Percentiles rank a stretch among this genome's conserved stretches.
Evolutionary conservation across 2,113 vertebrate genomes (phyloP).

Genomic region (Abramis brama): DNA sequence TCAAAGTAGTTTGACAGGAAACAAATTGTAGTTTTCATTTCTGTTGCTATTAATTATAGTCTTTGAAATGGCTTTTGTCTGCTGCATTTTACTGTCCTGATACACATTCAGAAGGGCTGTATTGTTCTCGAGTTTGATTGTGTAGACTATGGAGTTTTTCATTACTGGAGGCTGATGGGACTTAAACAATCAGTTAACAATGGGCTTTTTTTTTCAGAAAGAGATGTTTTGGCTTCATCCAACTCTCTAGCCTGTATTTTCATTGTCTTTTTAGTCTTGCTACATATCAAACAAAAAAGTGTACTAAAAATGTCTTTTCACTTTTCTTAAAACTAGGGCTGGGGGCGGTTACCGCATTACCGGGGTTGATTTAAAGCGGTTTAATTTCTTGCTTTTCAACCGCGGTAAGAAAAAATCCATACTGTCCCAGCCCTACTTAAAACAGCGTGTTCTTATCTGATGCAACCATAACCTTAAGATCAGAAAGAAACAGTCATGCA

Average conservation of each 20-base stretch:
- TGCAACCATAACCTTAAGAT: neutral
- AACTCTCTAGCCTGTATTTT: neutral
- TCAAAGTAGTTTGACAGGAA: slow-evolving; percentile 19
- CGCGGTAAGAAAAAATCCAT: no score
- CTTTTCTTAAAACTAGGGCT: no score
- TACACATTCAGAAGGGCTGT: neutral
- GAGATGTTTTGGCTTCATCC: neutral
- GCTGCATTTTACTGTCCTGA: slow-evolving; percentile 6
- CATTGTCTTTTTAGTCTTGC: neutral
- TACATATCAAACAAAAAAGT: neutral
- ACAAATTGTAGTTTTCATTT: slow-evolving; percentile 38
- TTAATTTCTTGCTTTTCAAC: no score
- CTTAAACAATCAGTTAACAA: slow-evolving; percentile 20
- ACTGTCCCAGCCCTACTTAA: no score
- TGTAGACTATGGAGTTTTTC: neutral
- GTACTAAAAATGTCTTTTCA: no score
- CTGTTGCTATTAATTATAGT: slow-evolving; percentile 45
- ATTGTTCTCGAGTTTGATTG: neutral
- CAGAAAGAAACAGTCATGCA: neutral
- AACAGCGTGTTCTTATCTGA: no score
- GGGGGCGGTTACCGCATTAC: no score
- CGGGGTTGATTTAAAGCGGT: no score
- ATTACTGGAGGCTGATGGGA: neutral
- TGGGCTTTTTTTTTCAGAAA: neutral
- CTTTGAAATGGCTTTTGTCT: slow-evolving; percentile 7